Conservation (phyloP, 2,797 vertebrate genomes). For the Rhabdomys pumilio region DNA sequence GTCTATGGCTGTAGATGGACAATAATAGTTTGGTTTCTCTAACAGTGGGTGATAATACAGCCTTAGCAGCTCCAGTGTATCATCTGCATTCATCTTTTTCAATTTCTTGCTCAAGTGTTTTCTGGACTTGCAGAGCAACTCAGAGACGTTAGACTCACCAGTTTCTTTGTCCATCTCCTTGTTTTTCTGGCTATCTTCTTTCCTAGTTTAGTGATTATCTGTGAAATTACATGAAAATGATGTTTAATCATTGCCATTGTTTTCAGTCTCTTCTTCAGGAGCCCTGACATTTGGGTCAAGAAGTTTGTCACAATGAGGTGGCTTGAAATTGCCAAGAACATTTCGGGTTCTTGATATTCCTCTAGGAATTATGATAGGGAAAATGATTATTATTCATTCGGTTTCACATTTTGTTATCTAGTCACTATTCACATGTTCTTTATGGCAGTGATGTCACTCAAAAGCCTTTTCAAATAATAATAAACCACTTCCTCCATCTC, state of each 20-base stretch:
- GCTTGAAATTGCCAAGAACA: neutral
- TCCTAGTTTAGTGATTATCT: neutral
- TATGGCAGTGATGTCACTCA: neutral
- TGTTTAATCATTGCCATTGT: neutral
- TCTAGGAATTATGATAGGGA: neutral
- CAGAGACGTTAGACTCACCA: neutral
- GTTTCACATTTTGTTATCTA: neutral
- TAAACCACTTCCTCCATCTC: neutral
- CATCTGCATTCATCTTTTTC: neutral
- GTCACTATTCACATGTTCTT: neutral
- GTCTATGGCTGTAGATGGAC: neutral
- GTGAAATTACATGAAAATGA: neutral
- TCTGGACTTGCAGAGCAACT: neutral
- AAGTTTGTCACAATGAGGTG: neutral
- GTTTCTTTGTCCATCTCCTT: neutral
- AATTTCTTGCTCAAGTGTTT: neutral
- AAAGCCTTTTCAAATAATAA: slow-evolving; percentile 22
- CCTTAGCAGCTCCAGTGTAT: neutral
- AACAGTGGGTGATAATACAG: neutral
- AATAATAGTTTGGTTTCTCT: neutral
- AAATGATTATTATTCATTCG: slow-evolving; percentile 11
- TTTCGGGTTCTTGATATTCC: slow-evolving; percentile 13
- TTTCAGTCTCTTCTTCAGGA: neutral
- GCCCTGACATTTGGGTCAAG: neutral
- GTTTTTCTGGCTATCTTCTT: neutral